Conservation (phyloP, 2,113 vertebrate genomes). For the Steatornis caripensis region DNA sequence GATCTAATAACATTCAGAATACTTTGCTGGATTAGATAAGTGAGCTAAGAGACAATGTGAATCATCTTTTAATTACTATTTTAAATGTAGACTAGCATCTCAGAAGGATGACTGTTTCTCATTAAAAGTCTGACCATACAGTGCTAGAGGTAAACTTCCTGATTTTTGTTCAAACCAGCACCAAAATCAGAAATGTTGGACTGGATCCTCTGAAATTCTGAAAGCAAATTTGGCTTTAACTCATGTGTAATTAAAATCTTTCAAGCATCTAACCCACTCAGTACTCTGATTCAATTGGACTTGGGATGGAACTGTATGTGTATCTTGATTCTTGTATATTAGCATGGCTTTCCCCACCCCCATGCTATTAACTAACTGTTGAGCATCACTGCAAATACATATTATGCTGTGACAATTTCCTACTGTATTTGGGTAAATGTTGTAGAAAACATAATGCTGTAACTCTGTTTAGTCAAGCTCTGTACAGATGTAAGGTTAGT, state of each 20-base stretch:
- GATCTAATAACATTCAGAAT: background rate
- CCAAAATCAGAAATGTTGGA: background rate
- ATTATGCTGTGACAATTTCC: constrained; percentile 52
- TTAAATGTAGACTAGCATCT: background rate
- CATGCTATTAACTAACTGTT: constrained; percentile 19
- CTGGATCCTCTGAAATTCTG: background rate
- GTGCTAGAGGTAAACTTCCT: background rate
- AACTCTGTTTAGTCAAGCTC: constrained; percentile 44
- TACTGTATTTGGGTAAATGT: constrained; percentile 53
- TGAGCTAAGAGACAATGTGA: background rate
- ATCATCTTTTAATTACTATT: background rate
- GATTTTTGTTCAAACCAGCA: background rate
- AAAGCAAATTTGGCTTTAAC: background rate
- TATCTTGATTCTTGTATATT: background rate
- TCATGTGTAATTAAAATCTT: background rate
- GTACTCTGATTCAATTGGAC: background rate
- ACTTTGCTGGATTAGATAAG: background rate
- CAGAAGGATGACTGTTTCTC: background rate
- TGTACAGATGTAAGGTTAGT: constrained; percentile 71
- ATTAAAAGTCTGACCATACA: background rate
- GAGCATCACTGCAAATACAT: constrained; percentile 37
- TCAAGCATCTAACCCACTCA: background rate
- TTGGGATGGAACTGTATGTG: background rate
- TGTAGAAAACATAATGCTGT: constrained; percentile 49
- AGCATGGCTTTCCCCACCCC: background rate